Conservation (phyloP, 2,888 invertebrate species). For the Acanthosepion pharaonis region DNA sequence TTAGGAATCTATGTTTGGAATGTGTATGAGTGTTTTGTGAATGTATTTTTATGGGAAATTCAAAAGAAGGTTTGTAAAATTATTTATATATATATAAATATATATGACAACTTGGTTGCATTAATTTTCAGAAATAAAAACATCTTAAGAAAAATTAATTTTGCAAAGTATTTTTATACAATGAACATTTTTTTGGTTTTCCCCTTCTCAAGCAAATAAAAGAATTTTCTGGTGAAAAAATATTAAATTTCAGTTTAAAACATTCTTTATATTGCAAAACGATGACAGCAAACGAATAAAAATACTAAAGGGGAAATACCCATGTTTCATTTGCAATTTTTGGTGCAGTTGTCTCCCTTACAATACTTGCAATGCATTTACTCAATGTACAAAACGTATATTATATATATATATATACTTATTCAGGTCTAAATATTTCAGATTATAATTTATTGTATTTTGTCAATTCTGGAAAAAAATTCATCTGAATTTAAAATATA, state of each 20-base stretch:
- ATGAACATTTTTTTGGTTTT: not conserved
- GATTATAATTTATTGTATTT: too few relatives aligned
- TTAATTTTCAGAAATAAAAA: not conserved
- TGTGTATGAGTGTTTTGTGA: not conserved
- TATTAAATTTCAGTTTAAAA: not conserved
- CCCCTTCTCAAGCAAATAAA: not conserved
- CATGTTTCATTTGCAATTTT: not conserved
- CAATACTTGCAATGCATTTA: not conserved
- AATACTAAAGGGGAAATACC: not conserved
- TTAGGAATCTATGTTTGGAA: not conserved
- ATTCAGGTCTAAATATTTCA: too few relatives aligned
- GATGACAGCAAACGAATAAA: not conserved
- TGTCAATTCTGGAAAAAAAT: too few relatives aligned
- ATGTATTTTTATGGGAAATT: not conserved
- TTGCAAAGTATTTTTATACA: not conserved
- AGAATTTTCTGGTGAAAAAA: not conserved
- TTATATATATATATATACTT: too few relatives aligned
- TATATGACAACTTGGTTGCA: slow-evolving; percentile 22
- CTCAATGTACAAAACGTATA: not conserved
- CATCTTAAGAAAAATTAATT: not conserved
- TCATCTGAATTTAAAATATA: too few relatives aligned
- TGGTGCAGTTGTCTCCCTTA: not conserved
- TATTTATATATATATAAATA: not conserved
- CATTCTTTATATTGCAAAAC: not conserved
- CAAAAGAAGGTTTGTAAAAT: not conserved